These are phyloP conservation scores for Lasioglossum calceatum DNA, from an alignment of 2,888 invertebrate genomes.

Conservation along the genomic window DNA sequence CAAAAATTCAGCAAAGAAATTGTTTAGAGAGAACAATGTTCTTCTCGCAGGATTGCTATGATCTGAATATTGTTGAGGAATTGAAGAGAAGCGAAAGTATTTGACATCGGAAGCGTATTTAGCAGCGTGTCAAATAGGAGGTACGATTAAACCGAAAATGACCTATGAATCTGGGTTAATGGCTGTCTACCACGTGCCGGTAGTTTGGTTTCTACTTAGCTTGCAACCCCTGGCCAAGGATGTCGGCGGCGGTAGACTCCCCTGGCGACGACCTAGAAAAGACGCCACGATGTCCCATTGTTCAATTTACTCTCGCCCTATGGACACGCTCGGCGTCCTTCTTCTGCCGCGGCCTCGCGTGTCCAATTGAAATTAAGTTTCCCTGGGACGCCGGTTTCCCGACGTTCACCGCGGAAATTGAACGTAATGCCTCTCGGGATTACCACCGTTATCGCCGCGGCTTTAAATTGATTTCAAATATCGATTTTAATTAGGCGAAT, in stretches of 20 bases:
- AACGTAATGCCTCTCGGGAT: not conserved
- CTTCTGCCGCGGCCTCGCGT: conserved; percentile 11
- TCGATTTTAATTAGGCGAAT: not conserved
- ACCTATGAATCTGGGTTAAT: conserved; percentile 69
- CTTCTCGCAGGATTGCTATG: not conserved
- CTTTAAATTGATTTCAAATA: not conserved
- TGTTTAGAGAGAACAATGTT: too few relatives aligned
- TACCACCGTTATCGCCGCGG: not conserved
- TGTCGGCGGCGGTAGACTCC: conserved; percentile 40
- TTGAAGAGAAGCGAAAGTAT: not conserved
- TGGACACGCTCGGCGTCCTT: conserved; percentile 17
- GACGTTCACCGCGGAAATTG: not conserved
- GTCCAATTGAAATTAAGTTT: conserved; percentile 2
- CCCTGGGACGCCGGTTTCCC: not conserved
- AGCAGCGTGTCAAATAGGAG: not conserved
- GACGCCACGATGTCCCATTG: conserved; percentile 75
- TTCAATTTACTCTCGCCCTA: conserved; percentile 54
- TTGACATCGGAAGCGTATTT: not conserved
- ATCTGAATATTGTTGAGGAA: not conserved
- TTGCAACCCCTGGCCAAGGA: conserved; percentile 47
- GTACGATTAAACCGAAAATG: conserved; percentile 20
- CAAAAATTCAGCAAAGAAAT: too few relatives aligned
- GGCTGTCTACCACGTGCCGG: conserved; percentile 50
- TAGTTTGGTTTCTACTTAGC: conserved; percentile 55
- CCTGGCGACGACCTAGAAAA: conserved; percentile 72